Percentiles rank a stretch among this genome's conserved stretches.
phyloP scores from a whole-genome alignment of 1,140 invertebrate species.

The Bombus superbus region DNA sequence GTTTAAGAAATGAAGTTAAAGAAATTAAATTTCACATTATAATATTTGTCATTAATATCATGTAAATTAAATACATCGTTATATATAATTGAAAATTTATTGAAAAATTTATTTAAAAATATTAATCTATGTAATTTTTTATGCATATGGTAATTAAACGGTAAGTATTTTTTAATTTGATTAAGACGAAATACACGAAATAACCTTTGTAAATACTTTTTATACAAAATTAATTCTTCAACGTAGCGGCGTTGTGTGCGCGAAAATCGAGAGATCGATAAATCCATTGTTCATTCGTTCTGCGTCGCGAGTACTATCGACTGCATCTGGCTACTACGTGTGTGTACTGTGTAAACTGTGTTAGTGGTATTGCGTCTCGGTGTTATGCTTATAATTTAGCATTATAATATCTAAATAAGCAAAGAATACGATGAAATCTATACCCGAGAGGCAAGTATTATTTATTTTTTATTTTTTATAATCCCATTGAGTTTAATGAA shows the following conservation, averaged over 20 bases:
- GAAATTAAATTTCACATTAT: neutral
- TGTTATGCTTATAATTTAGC: constrained; percentile 59
- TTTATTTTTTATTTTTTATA: neutral
- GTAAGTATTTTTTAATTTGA: constrained; percentile 10
- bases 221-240: neutral
- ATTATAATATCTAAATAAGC: constrained; percentile 40
- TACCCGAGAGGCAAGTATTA: constrained; percentile 70
- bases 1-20: neutral
- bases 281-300: constrained; percentile 49
- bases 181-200: neutral
- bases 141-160: neutral
- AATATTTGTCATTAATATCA: neutral
- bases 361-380: constrained; percentile 59
- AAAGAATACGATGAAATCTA: constrained; percentile 67
- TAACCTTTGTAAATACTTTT: neutral
- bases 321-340: constrained; percentile 57
- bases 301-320: constrained; percentile 37
- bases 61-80: neutral
- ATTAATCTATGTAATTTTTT: neutral
- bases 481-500: neutral
- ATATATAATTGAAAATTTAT: neutral
- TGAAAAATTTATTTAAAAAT: neutral
- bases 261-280: constrained; percentile 63
- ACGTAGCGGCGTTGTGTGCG: neutral
- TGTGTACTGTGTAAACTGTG: constrained; percentile 53